Evolutionary conservation across 1,140 invertebrate species (phyloP).

Genomic region (Hypsibius dujardini): DNA sequence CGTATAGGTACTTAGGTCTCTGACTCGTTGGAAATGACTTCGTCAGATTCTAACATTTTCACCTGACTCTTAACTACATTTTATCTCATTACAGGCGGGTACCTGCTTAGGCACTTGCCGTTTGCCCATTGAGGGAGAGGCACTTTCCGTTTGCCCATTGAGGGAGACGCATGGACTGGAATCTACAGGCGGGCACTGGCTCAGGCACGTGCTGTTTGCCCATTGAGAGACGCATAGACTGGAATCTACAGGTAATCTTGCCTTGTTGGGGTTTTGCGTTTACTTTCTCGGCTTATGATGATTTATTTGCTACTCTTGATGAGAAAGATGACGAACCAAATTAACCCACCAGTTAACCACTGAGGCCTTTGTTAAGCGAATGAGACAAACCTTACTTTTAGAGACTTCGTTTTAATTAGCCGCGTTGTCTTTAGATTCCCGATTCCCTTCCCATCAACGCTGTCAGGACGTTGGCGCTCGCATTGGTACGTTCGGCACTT

Average conservation of each 20-base stretch:
- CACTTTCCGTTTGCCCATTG: too few relatives aligned
- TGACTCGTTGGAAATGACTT: background rate
- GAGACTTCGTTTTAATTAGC: background rate
- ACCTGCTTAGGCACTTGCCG: too few relatives aligned
- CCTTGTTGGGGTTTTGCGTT: background rate
- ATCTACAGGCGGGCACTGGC: too few relatives aligned
- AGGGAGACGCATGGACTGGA: too few relatives aligned
- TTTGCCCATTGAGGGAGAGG: too few relatives aligned
- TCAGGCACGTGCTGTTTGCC: too few relatives aligned
- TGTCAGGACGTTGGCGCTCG: background rate
- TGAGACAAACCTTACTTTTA: background rate
- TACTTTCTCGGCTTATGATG: background rate
- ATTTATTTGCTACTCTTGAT: slow-evolving; percentile 17
- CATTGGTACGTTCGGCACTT: too few relatives aligned
- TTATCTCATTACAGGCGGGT: background rate
- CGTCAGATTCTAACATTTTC: background rate
- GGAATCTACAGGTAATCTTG: too few relatives aligned
- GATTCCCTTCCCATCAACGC: background rate
- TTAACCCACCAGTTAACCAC: background rate
- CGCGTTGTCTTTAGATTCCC: background rate
- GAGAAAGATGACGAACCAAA: background rate
- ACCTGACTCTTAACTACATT: background rate
- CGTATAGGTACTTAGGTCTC: slow-evolving; percentile 14
- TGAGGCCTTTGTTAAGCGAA: background rate
- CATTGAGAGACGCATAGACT: too few relatives aligned